A percentile compares a stretch with the other conserved stretches of the same genome.
phyloP scores from a whole-genome alignment of 2,113 vertebrate genomes.

The Calyptomena viridis region DNA sequence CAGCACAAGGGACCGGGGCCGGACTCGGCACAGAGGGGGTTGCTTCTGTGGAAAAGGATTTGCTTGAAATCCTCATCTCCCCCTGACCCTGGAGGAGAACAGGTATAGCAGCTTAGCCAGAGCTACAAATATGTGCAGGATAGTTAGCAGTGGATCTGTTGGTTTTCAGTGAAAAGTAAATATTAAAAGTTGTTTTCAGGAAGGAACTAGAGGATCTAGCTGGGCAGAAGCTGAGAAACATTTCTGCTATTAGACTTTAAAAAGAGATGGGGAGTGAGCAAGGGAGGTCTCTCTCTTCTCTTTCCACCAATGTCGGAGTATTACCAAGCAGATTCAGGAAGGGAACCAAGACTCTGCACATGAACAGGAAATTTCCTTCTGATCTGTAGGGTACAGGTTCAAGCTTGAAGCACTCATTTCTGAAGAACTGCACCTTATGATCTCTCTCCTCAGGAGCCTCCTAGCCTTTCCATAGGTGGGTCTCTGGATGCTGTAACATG shows the following conservation, averaged over 20 bases:
- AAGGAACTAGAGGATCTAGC: not conserved
- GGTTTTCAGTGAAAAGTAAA: not conserved
- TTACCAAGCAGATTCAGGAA: not conserved
- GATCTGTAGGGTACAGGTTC: not conserved
- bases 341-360: not conserved
- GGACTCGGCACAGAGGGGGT: not conserved
- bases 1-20: rapidly evolving
- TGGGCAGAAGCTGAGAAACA: not conserved
- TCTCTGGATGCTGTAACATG: not conserved
- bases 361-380: not conserved
- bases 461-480: not conserved
- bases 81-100: not conserved
- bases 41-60: not conserved
- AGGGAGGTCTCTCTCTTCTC: not conserved
- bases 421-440: not conserved
- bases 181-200: not conserved
- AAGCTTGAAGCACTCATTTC: not conserved
- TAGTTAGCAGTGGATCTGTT: not conserved
- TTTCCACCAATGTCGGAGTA: not conserved
- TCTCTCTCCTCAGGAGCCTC: not conserved
- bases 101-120: not conserved
- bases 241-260: not conserved
- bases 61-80: not conserved
- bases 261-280: not conserved
- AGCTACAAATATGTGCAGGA: not conserved